Conservation (phyloP, 2,888 invertebrate species). For the Carpatolechia fugitivella region DNA sequence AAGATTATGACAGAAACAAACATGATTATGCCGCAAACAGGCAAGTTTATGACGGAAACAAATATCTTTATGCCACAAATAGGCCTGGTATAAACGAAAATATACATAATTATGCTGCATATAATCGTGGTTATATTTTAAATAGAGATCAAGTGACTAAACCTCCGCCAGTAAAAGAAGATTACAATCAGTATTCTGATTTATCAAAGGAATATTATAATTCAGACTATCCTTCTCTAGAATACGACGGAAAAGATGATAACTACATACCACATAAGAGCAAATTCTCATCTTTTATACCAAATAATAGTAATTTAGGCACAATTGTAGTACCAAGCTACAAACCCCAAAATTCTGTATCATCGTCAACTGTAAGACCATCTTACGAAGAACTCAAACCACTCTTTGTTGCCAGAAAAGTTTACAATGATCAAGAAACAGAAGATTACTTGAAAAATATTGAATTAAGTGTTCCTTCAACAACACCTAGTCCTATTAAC, state of each 20-base stretch:
- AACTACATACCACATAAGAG: constrained; percentile 49
- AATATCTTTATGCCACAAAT: constrained; percentile 10
- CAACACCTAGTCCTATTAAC: constrained; percentile 28
- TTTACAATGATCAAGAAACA: constrained; percentile 32
- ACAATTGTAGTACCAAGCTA: constrained; percentile 18
- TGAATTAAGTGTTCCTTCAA: constrained; percentile 41
- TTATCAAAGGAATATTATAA: constrained; percentile 56
- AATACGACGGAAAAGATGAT: constrained; percentile 39
- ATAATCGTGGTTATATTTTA: constrained; percentile 20
- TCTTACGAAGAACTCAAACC: constrained; percentile 47
- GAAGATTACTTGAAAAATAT: constrained; percentile 30
- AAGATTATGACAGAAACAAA: constrained; percentile 22
- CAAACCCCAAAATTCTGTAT: neutral
- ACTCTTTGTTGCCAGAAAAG: constrained; percentile 42
- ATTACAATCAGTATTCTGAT: constrained; percentile 48
- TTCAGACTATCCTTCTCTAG: constrained; percentile 52
- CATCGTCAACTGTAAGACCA: constrained; percentile 25
- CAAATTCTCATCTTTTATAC: constrained; percentile 41
- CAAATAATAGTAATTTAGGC: constrained; percentile 24
- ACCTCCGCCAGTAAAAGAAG: constrained; percentile 24
- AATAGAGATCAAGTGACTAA: constrained; percentile 10
- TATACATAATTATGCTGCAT: constrained; percentile 11
- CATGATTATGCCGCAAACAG: constrained; percentile 20
- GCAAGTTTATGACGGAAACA: neutral
- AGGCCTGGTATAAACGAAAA: constrained; percentile 19